Evolutionary conservation across 2,113 vertebrate genomes (phyloP).

Genomic region (Lasiurus cinereus): DNA sequence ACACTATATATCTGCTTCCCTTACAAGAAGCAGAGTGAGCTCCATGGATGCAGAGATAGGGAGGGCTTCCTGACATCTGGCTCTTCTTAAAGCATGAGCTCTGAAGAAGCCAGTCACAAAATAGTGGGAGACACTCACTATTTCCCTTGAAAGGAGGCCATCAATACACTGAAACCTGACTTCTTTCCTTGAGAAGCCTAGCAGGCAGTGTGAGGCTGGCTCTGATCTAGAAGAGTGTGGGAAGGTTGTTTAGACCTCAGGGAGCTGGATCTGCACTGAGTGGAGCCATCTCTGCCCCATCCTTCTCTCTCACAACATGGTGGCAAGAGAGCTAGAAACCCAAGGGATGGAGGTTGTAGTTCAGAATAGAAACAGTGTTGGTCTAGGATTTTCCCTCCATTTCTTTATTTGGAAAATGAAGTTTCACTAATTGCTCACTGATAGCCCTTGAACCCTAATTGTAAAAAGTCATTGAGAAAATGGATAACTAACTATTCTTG

Average conservation of each 20-base stretch:
- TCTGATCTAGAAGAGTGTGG: not conserved
- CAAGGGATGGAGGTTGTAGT: not conserved
- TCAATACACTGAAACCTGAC: not conserved
- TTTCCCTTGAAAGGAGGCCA: not conserved
- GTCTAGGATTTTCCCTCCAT: not conserved
- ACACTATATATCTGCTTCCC: not conserved
- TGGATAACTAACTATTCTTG: not conserved
- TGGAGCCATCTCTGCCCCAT: not conserved
- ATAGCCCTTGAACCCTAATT: not conserved
- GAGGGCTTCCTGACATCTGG: not conserved
- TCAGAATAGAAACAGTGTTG: not conserved
- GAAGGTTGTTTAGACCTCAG: not conserved
- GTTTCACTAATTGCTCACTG: not conserved
- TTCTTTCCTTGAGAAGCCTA: not conserved
- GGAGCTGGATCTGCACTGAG: rapidly evolving
- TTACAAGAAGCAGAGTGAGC: not conserved
- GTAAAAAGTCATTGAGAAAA: conserved; percentile 32
- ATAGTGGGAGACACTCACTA: not conserved
- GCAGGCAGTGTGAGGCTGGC: not conserved
- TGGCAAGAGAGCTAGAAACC: not conserved
- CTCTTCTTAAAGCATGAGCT: not conserved
- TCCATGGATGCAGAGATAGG: not conserved
- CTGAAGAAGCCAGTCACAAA: not conserved
- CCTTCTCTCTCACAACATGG: not conserved
- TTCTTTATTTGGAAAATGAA: conserved; percentile 34